A percentile compares a stretch with the other conserved stretches of the same genome.
Conservation (phyloP, 2,113 vertebrate genomes). For the Bubo scandiacus region DNA sequence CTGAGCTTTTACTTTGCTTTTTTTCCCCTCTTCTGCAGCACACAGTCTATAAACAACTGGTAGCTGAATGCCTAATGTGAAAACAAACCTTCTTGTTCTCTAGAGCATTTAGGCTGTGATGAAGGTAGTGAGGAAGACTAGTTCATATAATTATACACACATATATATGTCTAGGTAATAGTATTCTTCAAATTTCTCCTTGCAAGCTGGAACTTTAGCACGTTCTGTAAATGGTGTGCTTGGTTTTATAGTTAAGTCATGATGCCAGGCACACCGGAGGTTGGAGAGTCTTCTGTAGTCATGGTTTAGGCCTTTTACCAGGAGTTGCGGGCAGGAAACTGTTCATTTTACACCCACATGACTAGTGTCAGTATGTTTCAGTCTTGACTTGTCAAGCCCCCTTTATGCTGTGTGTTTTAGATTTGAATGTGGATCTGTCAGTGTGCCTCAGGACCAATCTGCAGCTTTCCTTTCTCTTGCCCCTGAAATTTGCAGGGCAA, state of each 20-base stretch:
- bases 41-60: fast-evolving
- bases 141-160: not conserved
- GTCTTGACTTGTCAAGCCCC: not conserved
- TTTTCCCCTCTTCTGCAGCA: not conserved
- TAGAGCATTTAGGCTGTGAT: not conserved
- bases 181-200: not conserved
- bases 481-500: not conserved
- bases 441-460: fast-evolving
- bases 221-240: fast-evolving
- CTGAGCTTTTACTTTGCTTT: not conserved
- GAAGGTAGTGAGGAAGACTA: not conserved
- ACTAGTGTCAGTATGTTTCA: not conserved
- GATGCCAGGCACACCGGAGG: fast-evolving
- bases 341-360: fast-evolving
- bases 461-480: not conserved
- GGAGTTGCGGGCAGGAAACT: not conserved
- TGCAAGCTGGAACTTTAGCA: not conserved
- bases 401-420: not conserved
- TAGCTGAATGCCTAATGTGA: too few species aligned
- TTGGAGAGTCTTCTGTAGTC: not conserved
- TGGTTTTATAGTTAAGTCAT: fast-evolving
- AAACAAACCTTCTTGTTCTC: not conserved
- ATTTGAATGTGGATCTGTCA: not conserved
- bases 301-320: not conserved
- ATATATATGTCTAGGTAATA: fast-evolving